phyloP scores from a whole-genome alignment of 2,113 vertebrate species.

The Dendropsophus ebraccatus region DNA sequence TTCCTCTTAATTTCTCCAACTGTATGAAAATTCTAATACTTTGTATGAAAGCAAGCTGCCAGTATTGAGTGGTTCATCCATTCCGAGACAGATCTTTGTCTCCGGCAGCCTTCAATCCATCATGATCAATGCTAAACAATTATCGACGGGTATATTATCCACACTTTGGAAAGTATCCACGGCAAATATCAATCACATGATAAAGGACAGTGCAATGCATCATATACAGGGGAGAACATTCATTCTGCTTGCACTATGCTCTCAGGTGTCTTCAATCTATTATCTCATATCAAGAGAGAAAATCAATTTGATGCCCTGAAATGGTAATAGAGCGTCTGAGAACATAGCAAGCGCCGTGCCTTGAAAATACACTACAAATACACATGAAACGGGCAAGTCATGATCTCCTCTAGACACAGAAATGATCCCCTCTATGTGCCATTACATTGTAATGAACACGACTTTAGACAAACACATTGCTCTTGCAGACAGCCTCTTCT shows the following conservation, averaged over 20 bases:
- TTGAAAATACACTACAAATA: not conserved
- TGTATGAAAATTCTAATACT: not conserved
- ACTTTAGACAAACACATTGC: constrained; percentile 21
- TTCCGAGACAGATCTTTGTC: not conserved
- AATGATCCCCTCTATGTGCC: constrained; percentile 7
- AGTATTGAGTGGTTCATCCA: not conserved
- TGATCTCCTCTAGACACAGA: not conserved
- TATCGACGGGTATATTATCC: not conserved
- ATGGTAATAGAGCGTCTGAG: constrained; percentile 7
- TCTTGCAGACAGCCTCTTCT: not conserved
- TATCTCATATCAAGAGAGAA: not conserved
- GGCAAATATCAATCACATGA: not conserved
- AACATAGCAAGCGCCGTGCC: not conserved
- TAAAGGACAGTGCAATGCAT: constrained; percentile 3
- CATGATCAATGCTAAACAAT: not conserved
- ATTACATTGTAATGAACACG: constrained; percentile 43
- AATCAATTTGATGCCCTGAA: not conserved
- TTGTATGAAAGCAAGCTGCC: not conserved
- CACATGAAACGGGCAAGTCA: not conserved
- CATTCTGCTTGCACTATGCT: not conserved
- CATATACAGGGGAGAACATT: not conserved
- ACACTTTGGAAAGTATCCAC: not conserved
- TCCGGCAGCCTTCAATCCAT: not conserved
- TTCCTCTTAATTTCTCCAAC: not conserved
- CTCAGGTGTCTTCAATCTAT: not conserved